These are phyloP conservation scores for Pterois miles DNA, from an alignment of 2,797 vertebrate genomes.

Conservation along the genomic window DNA sequence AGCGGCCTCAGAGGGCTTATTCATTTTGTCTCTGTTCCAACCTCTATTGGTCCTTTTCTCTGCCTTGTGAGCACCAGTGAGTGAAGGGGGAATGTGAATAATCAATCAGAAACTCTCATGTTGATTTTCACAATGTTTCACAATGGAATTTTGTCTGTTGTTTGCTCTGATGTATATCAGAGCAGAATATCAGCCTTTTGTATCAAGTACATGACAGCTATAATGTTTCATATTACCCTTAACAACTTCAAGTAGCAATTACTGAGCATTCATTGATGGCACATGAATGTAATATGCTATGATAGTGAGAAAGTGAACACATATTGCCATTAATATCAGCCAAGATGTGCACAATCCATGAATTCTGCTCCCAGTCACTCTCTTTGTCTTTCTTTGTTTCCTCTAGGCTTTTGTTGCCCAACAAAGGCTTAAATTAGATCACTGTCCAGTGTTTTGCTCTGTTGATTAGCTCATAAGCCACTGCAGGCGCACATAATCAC, in stretches of 20 bases:
- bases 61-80: conserved; percentile 8
- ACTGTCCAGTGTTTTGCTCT: conserved; percentile 76
- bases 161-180: conserved; percentile 7
- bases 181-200: neutral
- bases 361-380: conserved; percentile 20
- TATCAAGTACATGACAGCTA: neutral
- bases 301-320: conserved; percentile 36
- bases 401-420: conserved; percentile 60
- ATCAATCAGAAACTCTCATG: conserved; percentile 31
- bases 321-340: conserved; percentile 50
- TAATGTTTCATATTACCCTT: conserved; percentile 9
- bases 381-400: conserved; percentile 35
- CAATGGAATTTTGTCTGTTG: conserved; percentile 4
- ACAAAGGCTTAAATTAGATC: conserved; percentile 76
- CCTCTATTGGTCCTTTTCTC: conserved; percentile 21
- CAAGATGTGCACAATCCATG: conserved; percentile 53
- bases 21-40: conserved; percentile 53
- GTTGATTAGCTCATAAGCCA: conserved; percentile 80
- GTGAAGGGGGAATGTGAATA: conserved; percentile 5
- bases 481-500: conserved; percentile 56
- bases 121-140: conserved; percentile 4
- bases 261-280: conserved; percentile 3
- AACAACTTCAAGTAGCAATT: neutral
- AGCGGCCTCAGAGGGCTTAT: conserved; percentile 49
- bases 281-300: neutral